Conservation (phyloP, 2,113 vertebrate species). For the Haemorhous mexicanus region DNA sequence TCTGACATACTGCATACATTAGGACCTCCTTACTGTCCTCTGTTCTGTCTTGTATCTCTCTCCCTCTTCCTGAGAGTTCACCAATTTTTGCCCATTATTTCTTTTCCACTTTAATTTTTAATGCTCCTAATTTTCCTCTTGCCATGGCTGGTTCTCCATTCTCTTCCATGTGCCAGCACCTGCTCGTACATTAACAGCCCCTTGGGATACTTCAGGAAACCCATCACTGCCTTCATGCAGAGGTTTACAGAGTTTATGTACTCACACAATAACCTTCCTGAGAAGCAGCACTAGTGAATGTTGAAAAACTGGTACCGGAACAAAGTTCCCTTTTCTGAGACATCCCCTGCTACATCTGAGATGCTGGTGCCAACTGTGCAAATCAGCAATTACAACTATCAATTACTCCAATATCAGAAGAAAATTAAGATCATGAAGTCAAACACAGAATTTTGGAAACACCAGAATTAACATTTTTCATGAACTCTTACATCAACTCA, state of each 20-base stretch:
- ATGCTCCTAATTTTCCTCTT: not conserved
- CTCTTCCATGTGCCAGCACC: not conserved
- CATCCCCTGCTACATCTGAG: not conserved
- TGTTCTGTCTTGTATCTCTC: not conserved
- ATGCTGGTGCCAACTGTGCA: not conserved
- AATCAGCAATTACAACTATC: not conserved
- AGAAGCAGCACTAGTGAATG: not conserved
- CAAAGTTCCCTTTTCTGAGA: not conserved
- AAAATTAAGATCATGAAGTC: not conserved
- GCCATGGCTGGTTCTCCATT: not conserved
- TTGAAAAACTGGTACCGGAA: not conserved
- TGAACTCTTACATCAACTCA: not conserved
- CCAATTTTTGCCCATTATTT: not conserved
- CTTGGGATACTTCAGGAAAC: not conserved
- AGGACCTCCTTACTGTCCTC: not conserved
- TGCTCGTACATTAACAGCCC: not conserved
- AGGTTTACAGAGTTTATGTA: not conserved
- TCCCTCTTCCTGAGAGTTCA: not conserved
- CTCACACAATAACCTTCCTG: not conserved
- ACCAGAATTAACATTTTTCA: not conserved
- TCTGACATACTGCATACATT: not conserved
- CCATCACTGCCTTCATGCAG: not conserved
- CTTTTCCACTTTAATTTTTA: not conserved
- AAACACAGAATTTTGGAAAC: not conserved
- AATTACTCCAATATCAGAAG: not conserved